These are phyloP conservation scores for Heterotis niloticus DNA, from an alignment of 2,113 vertebrate genomes.

Conservation along the genomic window DNA sequence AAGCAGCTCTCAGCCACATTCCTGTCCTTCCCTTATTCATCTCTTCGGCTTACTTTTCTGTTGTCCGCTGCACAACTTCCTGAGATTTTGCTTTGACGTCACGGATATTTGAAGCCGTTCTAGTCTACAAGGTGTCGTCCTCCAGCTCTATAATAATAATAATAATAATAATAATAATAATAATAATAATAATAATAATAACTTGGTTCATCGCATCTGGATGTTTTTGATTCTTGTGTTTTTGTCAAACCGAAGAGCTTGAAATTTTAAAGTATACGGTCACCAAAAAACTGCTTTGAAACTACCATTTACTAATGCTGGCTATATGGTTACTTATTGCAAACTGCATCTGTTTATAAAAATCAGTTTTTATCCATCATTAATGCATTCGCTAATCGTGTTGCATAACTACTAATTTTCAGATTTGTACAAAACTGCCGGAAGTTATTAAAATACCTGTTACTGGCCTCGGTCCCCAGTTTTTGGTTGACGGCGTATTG, in stretches of 20 bases:
- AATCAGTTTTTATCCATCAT: not conserved
- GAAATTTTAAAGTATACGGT: constrained; percentile 23
- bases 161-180: too few relatives aligned
- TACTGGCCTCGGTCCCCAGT: constrained; percentile 13
- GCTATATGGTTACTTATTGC: constrained; percentile 15
- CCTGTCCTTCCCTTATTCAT: not conserved
- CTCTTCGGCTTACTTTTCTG: not conserved
- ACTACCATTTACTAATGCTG: not conserved
- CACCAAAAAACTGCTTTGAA: not conserved
- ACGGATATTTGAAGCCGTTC: not conserved
- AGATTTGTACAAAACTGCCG: constrained; percentile 21
- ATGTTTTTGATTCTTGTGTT: not conserved
- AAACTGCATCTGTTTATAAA: constrained; percentile 25
- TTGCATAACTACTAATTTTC: constrained; percentile 18
- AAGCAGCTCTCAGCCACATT: not conserved
- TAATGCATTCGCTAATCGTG: constrained; percentile 13
- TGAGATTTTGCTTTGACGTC: constrained; percentile 18
- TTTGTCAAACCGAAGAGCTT: not conserved
- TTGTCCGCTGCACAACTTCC: constrained; percentile 9
- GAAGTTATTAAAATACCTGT: constrained; percentile 21
- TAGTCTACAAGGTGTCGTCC: not conserved
- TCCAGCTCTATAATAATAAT: not conserved
- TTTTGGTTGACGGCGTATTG: constrained; percentile 7
- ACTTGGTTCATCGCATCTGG: constrained; percentile 2
- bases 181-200: too few relatives aligned